phyloP scores from a whole-genome alignment of 2,888 invertebrate genomes.

The Hydroisotoma schaefferi region DNA sequence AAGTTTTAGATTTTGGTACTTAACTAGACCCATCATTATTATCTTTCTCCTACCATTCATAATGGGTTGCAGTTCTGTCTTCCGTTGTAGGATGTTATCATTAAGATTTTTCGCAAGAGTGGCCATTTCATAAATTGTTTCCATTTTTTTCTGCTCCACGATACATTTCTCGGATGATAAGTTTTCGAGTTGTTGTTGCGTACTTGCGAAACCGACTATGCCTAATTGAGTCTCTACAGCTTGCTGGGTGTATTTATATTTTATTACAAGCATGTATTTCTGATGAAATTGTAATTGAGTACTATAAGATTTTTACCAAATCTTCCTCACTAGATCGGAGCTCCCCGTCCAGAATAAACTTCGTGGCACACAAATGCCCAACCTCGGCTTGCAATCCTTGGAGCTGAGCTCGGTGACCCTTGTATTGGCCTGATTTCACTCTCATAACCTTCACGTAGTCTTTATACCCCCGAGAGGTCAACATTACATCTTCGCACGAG shows the following conservation, averaged over 20 bases:
- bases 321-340: conserved; percentile 57
- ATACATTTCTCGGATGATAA: conserved; percentile 57
- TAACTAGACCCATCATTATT: background rate
- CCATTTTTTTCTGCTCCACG: conserved; percentile 56
- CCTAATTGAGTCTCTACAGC: conserved; percentile 51
- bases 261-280: background rate
- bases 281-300: too few species aligned
- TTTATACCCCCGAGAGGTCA: conserved; percentile 62
- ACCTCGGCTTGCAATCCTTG: conserved; percentile 71
- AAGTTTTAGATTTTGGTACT: background rate
- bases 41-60: conserved; percentile 51
- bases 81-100: conserved; percentile 61
- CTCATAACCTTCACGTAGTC: conserved; percentile 76
- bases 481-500: conserved; percentile 59
- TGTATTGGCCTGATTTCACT: conserved; percentile 70
- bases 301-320: too few species aligned
- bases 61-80: conserved; percentile 59
- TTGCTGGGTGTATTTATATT: too few species aligned
- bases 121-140: conserved; percentile 57
- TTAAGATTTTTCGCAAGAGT: conserved; percentile 56
- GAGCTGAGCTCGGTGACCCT: conserved; percentile 71
- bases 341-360: conserved; percentile 64
- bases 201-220: conserved; percentile 55
- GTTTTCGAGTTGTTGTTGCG: conserved; percentile 55
- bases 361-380: conserved; percentile 69